Evolutionary conservation across 2,888 invertebrate species (phyloP).

Genomic region (Tetanocera ferruginea): DNA sequence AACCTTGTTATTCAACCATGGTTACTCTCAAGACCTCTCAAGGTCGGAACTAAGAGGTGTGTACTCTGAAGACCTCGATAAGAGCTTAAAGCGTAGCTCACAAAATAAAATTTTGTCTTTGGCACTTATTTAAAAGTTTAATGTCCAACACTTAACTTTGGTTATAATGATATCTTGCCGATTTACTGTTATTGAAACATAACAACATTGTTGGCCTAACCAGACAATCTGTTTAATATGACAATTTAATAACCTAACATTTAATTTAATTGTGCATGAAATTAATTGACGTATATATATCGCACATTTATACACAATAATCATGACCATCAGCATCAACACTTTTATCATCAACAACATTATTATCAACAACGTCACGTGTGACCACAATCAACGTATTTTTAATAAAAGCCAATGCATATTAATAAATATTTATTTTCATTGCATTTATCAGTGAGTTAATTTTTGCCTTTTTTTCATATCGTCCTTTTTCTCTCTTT

Average conservation of each 20-base stretch:
- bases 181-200: background rate
- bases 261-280: slow-evolving; percentile 22
- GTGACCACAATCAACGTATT: slow-evolving; percentile 37
- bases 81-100: too few species aligned
- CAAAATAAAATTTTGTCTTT: too few species aligned
- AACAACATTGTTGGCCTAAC: background rate
- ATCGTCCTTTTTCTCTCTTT: slow-evolving; percentile 3
- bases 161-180: background rate
- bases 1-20: too few species aligned
- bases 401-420: slow-evolving; percentile 13
- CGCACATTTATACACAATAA: background rate
- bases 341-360: background rate
- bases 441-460: background rate
- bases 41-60: too few species aligned
- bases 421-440: slow-evolving; percentile 40
- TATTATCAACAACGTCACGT: background rate
- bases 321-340: background rate
- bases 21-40: too few species aligned
- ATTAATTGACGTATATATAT: slow-evolving; percentile 3
- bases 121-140: too few species aligned
- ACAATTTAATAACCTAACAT: background rate
- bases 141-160: too few species aligned
- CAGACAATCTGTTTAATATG: background rate
- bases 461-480: slow-evolving; percentile 13
- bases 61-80: too few species aligned